Percentiles rank a stretch among this genome's conserved stretches.
These are phyloP conservation scores for Eclectus roratus DNA, from an alignment of 2,113 vertebrate species.

Conservation along the genomic window DNA sequence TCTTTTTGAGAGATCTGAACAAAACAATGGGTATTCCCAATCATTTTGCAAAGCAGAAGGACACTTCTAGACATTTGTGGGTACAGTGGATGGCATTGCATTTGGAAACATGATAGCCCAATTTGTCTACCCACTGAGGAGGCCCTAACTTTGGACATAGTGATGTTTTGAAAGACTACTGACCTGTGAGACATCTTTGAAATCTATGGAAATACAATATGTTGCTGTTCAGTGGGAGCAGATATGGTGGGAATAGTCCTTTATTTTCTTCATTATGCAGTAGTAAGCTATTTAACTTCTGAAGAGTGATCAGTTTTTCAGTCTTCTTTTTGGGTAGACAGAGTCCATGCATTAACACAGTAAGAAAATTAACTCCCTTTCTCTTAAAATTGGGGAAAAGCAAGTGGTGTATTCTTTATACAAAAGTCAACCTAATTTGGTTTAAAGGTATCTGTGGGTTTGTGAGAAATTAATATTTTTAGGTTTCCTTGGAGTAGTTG, in stretches of 20 bases:
- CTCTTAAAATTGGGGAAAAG: neutral
- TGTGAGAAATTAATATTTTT: constrained; percentile 21
- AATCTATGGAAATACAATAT: neutral
- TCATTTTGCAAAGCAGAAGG: constrained; percentile 21
- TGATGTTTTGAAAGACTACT: neutral
- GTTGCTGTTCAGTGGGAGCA: neutral
- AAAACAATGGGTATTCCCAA: neutral
- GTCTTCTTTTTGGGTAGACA: neutral
- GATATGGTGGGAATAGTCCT: neutral
- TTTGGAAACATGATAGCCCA: neutral
- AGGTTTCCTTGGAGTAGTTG: constrained; percentile 15
- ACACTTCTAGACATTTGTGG: neutral
- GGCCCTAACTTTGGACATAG: neutral
- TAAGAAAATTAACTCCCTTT: neutral
- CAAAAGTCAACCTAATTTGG: neutral
- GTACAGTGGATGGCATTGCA: neutral
- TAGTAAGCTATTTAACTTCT: neutral
- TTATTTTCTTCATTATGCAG: neutral
- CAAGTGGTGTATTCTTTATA: neutral
- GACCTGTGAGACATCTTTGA: neutral
- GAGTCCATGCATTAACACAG: neutral
- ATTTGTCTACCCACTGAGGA: neutral
- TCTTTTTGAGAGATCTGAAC: neutral
- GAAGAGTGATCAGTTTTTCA: neutral
- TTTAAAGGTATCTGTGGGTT: neutral